Evolutionary conservation across 2,113 vertebrate genomes (phyloP).

Genomic region (Sialia sialis): DNA sequence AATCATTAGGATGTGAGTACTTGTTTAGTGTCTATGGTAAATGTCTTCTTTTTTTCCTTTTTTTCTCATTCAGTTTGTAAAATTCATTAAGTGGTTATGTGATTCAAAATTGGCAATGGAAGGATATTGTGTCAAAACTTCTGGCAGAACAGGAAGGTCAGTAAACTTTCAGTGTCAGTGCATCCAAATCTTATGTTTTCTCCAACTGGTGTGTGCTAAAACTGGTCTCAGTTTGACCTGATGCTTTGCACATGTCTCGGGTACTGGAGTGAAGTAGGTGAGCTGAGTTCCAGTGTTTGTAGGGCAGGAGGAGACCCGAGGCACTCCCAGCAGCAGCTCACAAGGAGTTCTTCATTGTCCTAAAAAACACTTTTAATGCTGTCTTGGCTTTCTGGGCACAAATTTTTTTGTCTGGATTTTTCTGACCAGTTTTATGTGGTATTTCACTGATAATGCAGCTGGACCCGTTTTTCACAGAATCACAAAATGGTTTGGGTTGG

Average conservation of each 20-base stretch:
- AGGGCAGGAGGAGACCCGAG: not conserved
- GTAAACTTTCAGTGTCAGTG: not conserved
- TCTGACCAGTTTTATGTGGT: not conserved
- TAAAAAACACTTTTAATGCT: not conserved
- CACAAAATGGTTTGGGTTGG: not conserved
- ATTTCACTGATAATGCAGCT: not conserved
- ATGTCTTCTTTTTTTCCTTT: not conserved
- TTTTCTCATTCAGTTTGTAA: not conserved
- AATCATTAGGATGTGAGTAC: not conserved
- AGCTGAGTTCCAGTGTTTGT: fast-evolving
- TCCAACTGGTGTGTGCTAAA: fast-evolving
- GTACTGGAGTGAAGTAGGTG: not conserved
- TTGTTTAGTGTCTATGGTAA: not conserved
- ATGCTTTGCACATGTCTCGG: not conserved
- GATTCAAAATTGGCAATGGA: not conserved
- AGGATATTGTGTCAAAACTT: not conserved
- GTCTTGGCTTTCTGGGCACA: not conserved
- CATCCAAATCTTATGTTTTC: not conserved
- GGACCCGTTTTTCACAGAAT: not conserved
- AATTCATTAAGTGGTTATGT: not conserved
- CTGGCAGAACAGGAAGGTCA: not conserved
- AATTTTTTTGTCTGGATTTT: not conserved
- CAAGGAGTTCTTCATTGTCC: not conserved
- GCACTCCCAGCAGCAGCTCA: not conserved
- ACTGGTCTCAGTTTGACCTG: not conserved